phyloP scores from a whole-genome alignment of 35 echinoderm and acorn worm species.

The Eucidaris tribuloides region DNA sequence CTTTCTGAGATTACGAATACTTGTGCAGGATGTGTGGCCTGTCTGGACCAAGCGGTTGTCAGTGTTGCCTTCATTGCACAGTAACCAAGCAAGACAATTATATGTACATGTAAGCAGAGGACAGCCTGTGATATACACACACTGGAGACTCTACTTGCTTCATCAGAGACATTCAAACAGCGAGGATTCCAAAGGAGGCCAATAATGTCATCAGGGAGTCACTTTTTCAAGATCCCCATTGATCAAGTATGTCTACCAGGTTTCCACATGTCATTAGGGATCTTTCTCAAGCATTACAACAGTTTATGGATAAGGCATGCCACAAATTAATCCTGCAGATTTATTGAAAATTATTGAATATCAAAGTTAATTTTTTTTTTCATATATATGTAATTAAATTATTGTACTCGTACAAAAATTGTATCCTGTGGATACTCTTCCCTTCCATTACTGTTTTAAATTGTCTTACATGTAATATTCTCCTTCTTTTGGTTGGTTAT shows the following conservation, averaged over 20 bases:
- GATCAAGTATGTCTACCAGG: constrained; percentile 7
- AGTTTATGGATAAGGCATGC: background rate
- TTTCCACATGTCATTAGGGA: background rate
- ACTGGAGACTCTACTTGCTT: background rate
- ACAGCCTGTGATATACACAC: background rate
- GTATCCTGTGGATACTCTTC: too few relatives aligned
- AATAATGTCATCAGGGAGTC: background rate
- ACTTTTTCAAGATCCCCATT: background rate
- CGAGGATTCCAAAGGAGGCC: background rate
- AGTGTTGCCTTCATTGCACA: constrained; percentile 45
- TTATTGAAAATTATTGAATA: too few relatives aligned
- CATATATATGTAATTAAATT: too few relatives aligned
- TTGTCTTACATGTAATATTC: too few relatives aligned
- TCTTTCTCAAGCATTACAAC: constrained; percentile 25
- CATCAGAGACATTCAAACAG: background rate
- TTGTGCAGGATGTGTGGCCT: constrained; percentile 55
- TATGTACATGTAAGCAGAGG: background rate
- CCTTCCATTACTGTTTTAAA: too few relatives aligned
- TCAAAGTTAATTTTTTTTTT: too few relatives aligned
- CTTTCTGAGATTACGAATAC: constrained; percentile 57
- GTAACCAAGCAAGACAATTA: constrained; percentile 35
- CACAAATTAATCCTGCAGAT: background rate
- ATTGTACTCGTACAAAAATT: too few relatives aligned
- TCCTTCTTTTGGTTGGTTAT: too few relatives aligned
- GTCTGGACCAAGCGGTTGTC: constrained; percentile 40